A percentile compares a stretch with the other conserved stretches of the same genome.
These are phyloP conservation scores for Heterohyrax brucei DNA, from an alignment of 2,797 vertebrate species.

Conservation along the genomic window DNA sequence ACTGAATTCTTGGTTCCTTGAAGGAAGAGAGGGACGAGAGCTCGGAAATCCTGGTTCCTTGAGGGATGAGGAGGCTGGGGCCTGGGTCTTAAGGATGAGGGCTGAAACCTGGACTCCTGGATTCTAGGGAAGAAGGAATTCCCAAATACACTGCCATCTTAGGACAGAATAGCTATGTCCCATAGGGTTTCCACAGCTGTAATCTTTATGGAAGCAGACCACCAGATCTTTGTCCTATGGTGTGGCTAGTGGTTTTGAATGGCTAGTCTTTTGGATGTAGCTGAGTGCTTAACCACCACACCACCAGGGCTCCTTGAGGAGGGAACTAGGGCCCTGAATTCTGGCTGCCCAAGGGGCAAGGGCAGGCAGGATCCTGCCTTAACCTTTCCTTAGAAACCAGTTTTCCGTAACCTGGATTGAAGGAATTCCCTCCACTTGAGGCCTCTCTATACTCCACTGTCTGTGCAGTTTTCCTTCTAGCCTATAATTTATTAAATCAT, in stretches of 20 bases:
- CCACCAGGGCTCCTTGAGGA: neutral
- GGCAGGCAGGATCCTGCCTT: neutral
- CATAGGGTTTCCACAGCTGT: neutral
- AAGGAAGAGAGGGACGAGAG: neutral
- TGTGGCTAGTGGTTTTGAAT: neutral
- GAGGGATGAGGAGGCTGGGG: neutral
- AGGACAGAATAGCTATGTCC: neutral
- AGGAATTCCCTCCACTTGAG: neutral
- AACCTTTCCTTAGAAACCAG: neutral
- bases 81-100: neutral
- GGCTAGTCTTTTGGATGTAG: neutral
- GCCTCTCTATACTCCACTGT: neutral
- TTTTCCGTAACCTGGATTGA: neutral
- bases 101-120: neutral
- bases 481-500: conserved; percentile 81
- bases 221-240: neutral
- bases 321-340: neutral
- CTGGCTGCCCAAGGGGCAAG: neutral
- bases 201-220: neutral
- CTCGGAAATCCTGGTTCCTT: neutral
- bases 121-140: neutral
- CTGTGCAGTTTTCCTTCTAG: neutral
- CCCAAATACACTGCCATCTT: neutral
- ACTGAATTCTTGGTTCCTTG: neutral
- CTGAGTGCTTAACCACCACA: neutral